phyloP scores from a whole-genome alignment of 1,140 invertebrate genomes.

The Brachionus calyciflorus region DNA sequence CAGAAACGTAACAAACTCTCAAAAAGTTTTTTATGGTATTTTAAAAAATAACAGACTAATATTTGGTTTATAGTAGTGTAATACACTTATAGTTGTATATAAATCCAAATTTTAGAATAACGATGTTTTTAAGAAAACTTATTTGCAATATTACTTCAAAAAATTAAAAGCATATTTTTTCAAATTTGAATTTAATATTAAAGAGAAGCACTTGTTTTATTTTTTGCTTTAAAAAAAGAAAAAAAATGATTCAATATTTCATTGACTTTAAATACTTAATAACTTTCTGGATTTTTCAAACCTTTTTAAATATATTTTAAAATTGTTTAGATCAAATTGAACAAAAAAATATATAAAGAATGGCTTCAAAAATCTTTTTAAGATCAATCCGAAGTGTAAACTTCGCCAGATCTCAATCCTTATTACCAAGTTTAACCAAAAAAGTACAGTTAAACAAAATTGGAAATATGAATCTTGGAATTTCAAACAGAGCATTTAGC shows the following conservation, averaged over 20 bases:
- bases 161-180: no score
- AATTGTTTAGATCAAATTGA: not conserved
- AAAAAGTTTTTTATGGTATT: no score
- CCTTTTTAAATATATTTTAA: not conserved
- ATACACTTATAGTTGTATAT: no score
- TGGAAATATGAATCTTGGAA: not conserved
- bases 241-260: slow-evolving; percentile 45
- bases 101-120: no score
- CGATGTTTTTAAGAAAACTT: no score
- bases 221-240: not conserved
- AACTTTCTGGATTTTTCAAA: not conserved
- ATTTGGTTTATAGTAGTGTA: no score
- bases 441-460: not conserved
- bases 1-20: no score
- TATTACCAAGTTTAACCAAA: not conserved
- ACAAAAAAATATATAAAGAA: slow-evolving; percentile 10
- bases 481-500: not conserved
- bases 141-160: no score
- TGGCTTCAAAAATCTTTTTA: slow-evolving; percentile 1
- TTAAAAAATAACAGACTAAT: no score
- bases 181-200: no score
- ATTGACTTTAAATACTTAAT: not conserved
- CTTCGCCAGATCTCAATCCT: not conserved
- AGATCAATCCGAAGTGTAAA: not conserved
- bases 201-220: no score